A percentile compares a stretch with the other conserved stretches of the same genome.
These are phyloP conservation scores for Mohoua ochrocephala DNA, from an alignment of 2,113 vertebrate genomes.

Conservation along the genomic window DNA sequence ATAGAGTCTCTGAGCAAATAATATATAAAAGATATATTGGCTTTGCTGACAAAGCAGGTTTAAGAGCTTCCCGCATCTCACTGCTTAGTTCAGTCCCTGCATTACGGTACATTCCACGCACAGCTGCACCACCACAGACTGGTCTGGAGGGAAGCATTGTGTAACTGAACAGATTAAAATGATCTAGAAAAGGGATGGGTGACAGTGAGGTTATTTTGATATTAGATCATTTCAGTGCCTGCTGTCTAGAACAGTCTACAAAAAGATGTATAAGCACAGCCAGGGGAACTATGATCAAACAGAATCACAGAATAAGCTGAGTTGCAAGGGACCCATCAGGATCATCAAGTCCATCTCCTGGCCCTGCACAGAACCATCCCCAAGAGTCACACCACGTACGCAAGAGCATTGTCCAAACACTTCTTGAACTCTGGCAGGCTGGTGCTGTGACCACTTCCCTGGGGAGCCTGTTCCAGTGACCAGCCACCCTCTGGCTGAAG, in stretches of 20 bases:
- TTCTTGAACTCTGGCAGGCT: fast-evolving
- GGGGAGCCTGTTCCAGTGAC: not conserved
- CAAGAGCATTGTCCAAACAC: fast-evolving
- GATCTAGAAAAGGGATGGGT: not conserved
- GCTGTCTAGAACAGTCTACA: not conserved
- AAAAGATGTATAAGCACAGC: not conserved
- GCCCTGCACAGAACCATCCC: not conserved
- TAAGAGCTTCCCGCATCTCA: not conserved
- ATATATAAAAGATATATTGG: not conserved
- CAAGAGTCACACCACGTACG: not conserved
- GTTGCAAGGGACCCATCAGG: not conserved
- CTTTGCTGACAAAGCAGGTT: not conserved
- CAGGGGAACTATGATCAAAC: not conserved
- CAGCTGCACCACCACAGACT: not conserved
- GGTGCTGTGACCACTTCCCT: not conserved
- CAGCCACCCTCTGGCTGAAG: fast-evolving
- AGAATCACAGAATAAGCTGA: not conserved
- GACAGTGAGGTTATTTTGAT: not conserved
- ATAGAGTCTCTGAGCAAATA: not conserved
- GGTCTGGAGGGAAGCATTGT: not conserved
- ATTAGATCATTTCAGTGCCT: not conserved
- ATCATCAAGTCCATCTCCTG: not conserved
- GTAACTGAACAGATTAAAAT: not conserved
- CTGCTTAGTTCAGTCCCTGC: not conserved
- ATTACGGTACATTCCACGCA: not conserved